Evolutionary conservation across 2,797 vertebrate genomes (phyloP), one percentile per base, ranked within the genome.

Genomic region (Holocentrus rufus): DNA sequence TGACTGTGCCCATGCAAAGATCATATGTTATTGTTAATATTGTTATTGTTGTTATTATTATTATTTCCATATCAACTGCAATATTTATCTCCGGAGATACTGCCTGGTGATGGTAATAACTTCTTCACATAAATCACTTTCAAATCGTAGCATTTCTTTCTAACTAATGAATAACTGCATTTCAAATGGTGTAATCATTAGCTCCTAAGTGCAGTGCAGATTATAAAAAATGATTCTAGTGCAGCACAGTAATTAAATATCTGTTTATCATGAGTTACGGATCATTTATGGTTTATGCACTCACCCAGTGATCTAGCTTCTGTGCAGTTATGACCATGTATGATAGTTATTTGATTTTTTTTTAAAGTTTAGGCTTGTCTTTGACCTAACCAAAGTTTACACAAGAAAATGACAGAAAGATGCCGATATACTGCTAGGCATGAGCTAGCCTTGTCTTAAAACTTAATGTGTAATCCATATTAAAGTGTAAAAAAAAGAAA

Each of bases 281-380:
- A 65, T 84, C 23, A 63, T 13, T 55, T 5, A 20, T 25, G 17
- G 36, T 63, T 60, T 30, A 49, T n/a, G 47, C 17, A 0, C 8
- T 10, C 0, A 46, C 64, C 57, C 31, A 17, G 4, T 49, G 14
- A 11, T 34, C 49, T 0, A 67, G 86, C 86, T 86, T 72, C 85
- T 86, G 85, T 86, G 80, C 73, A 84, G 27, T 71, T 30, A 67
- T 27, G 62, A 66, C 14, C 56, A n/a, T 44, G 47, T 27, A 1
- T 52, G 7, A 46, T 42, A 8, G 18, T 3, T 25, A 13, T 64
- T 14, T 67, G 39, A 76, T 65, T 31, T 65, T 36, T 46, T 69
- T 27, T n/a, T n/a, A n/a, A 23, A 42, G n/a, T 64, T 11, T 15
- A 1, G 15, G 18, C 23, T 17, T 54, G 25, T 34, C 82, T 68